Percentiles rank a stretch among this genome's conserved stretches.
Evolutionary conservation across 2,113 vertebrate genomes (phyloP).

Genomic region (Oryzias woworae): DNA sequence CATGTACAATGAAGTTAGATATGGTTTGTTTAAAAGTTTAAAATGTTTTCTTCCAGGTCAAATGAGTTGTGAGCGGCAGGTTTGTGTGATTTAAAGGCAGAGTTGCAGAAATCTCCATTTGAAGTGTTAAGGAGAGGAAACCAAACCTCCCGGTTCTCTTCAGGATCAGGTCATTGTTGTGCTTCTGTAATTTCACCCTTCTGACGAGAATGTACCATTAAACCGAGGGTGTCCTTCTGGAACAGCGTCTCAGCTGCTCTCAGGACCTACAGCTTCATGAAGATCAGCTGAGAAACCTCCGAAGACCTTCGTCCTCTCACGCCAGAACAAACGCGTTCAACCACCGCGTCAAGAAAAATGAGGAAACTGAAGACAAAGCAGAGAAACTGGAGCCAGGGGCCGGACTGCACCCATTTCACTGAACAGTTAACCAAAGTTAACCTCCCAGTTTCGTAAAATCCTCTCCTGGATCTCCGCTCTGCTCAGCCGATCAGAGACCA

Average conservation of each 20-base stretch:
- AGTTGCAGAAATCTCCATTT: too few relatives aligned
- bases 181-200: constrained; percentile 24
- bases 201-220: background rate
- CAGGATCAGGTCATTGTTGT: constrained; percentile 13
- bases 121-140: background rate
- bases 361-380: constrained; percentile 43
- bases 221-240: background rate
- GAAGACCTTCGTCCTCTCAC: constrained; percentile 30
- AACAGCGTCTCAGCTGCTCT: constrained; percentile 21
- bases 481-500: constrained; percentile 58
- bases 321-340: background rate
- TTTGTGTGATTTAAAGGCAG: too few relatives aligned
- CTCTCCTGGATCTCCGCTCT: constrained; percentile 49
- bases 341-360: background rate
- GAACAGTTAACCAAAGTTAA: constrained; percentile 64
- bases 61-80: too few relatives aligned
- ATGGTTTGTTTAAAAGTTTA: too few relatives aligned
- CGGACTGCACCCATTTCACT: constrained; percentile 40
- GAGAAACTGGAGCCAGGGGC: constrained; percentile 46
- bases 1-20: too few relatives aligned
- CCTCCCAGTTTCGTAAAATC: constrained; percentile 60
- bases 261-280: background rate
- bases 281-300: constrained; percentile 27
- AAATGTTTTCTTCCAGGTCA: too few relatives aligned
- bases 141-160: constrained; percentile 2